Percentiles rank a stretch among this genome's conserved stretches.
These are phyloP conservation scores for Diplazon laetatorius DNA, from an alignment of 2,888 invertebrate genomes.

Conservation along the genomic window DNA sequence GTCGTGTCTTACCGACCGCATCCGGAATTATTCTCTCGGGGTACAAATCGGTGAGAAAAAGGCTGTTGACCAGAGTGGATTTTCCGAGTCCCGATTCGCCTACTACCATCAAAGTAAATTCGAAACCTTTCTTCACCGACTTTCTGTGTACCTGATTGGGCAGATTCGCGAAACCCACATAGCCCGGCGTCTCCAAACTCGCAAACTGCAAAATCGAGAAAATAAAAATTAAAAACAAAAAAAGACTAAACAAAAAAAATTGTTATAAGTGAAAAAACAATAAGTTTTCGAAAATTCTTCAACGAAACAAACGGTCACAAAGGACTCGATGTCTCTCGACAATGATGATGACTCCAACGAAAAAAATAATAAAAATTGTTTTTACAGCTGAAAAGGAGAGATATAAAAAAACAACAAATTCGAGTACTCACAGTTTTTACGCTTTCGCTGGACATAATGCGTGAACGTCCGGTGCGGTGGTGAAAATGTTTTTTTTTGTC, in stretches of 20 bases:
- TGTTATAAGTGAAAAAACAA: background rate
- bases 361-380: too few relatives aligned
- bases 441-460: constrained; percentile 79
- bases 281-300: background rate
- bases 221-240: constrained; percentile 28
- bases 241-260: constrained; percentile 8
- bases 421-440: constrained; percentile 79
- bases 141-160: constrained; percentile 98
- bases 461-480: background rate
- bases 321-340: constrained; percentile 23
- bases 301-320: constrained; percentile 17
- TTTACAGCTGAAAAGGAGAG: background rate
- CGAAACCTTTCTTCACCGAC: constrained; percentile 98
- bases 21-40: constrained; percentile 95
- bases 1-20: constrained; percentile 88
- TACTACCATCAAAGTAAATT: constrained; percentile 98
- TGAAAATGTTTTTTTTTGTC: background rate
- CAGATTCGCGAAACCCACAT: constrained; percentile 96
- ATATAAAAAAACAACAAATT: too few relatives aligned
- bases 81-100: constrained; percentile 96
- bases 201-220: constrained; percentile 86
- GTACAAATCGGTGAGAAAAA: constrained; percentile 97
- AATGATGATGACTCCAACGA: constrained; percentile 1
- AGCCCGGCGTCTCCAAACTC: constrained; percentile 92
- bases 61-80: constrained; percentile 96